Evolutionary conservation across 2,113 vertebrate genomes (phyloP).

Genomic region (Aptenodytes patagonicus): DNA sequence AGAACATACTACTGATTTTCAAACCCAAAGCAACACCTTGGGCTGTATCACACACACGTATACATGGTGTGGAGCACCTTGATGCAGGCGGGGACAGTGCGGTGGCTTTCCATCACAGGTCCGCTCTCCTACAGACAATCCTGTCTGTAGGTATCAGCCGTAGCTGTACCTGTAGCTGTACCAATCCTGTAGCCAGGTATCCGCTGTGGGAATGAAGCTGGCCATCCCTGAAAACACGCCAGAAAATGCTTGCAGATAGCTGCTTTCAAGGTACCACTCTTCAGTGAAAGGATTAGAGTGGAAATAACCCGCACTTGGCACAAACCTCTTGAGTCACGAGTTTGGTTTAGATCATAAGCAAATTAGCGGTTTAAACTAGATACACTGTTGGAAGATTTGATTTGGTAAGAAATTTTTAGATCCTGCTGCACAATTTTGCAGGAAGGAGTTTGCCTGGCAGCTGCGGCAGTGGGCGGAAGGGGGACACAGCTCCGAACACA

Average conservation of each 20-base stretch:
- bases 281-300: not conserved
- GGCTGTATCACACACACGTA: not conserved
- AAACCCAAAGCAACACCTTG: not conserved
- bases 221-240: not conserved
- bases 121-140: not conserved
- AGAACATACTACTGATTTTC: not conserved
- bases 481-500: not conserved
- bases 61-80: fast-evolving
- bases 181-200: not conserved
- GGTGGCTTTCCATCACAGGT: not conserved
- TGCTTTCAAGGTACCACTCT: not conserved
- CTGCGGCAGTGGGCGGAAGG: not conserved
- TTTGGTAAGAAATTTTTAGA: not conserved
- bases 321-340: not conserved
- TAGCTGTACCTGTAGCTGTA: too few species aligned
- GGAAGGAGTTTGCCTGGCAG: not conserved
- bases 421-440: not conserved
- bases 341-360: not conserved
- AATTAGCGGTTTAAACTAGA: not conserved
- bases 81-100: not conserved
- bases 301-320: not conserved
- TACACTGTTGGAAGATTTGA: not conserved
- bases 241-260: not conserved
- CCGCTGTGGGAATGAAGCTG: not conserved
- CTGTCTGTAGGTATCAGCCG: too few species aligned